These are phyloP conservation scores for Luperina nickerlii DNA, from an alignment of 2,888 invertebrate genomes.

Conservation along the genomic window DNA sequence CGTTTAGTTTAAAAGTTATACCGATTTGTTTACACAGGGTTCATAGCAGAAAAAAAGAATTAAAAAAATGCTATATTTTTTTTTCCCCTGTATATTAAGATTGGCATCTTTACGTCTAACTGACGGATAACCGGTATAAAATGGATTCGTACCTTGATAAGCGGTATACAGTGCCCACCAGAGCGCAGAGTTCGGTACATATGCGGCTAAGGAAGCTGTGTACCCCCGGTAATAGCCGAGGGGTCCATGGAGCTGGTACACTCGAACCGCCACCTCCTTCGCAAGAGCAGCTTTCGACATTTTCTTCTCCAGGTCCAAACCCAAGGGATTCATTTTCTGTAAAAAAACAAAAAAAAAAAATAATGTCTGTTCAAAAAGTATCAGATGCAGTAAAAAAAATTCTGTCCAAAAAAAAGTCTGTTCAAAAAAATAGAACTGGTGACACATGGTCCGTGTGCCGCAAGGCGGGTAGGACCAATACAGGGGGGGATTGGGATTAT, in stretches of 20 bases:
- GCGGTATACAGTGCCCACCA: slow-evolving; percentile 99
- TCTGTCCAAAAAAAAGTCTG: too few species aligned
- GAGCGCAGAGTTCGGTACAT: slow-evolving; percentile 98
- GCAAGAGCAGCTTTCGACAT: slow-evolving; percentile 93
- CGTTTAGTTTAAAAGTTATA: too few species aligned
- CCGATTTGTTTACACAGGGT: too few species aligned
- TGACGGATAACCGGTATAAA: too few species aligned
- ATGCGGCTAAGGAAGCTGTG: slow-evolving; percentile 96
- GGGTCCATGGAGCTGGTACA: slow-evolving; percentile 95
- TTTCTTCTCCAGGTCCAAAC: slow-evolving; percentile 91
- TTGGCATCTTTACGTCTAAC: too few species aligned
- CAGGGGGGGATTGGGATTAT: too few species aligned
- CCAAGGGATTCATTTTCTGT: slow-evolving; percentile 93
- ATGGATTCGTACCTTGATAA: slow-evolving; percentile 94
- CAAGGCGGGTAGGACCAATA: too few species aligned
- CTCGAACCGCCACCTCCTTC: slow-evolving; percentile 93
- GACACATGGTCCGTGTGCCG: too few species aligned
- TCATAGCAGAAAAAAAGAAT: too few species aligned
- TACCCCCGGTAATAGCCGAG: slow-evolving; percentile 98
- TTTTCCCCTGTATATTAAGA: too few species aligned
- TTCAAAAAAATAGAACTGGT: too few species aligned
- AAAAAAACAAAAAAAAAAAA: slow-evolving; percentile 18
- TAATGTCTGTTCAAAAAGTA: background rate
- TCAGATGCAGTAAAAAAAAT: background rate
- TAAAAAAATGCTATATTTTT: too few species aligned